A percentile compares a stretch with the other conserved stretches of the same genome.
These are phyloP conservation scores for Leucopsar rothschildi DNA, from an alignment of 2,113 vertebrate genomes.

Conservation along the genomic window DNA sequence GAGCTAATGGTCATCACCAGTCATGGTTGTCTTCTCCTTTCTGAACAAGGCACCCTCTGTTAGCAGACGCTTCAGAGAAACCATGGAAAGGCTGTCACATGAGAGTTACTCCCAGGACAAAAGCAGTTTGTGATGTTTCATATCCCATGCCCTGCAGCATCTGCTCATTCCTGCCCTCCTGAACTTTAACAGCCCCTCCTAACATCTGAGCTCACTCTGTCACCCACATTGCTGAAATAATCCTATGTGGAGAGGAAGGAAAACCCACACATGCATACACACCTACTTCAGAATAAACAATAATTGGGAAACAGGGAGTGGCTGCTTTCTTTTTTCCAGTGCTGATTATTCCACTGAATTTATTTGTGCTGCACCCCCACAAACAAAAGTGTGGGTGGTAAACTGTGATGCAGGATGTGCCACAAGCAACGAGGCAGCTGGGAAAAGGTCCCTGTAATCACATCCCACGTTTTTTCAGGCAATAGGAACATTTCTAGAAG, in stretches of 20 bases:
- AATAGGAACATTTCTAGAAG: not conserved
- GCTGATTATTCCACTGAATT: not conserved
- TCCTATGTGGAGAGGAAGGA: not conserved
- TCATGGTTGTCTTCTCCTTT: not conserved
- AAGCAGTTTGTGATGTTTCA: not conserved
- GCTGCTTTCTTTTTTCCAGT: not conserved
- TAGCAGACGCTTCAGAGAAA: not conserved
- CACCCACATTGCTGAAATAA: not conserved
- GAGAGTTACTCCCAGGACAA: not conserved
- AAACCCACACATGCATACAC: fast-evolving
- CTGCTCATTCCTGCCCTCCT: not conserved
- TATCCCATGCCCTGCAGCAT: not conserved
- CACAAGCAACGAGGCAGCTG: not conserved
- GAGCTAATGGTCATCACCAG: not conserved
- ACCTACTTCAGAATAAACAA: not conserved
- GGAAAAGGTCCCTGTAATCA: not conserved
- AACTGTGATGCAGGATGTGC: not conserved
- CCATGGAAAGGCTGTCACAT: not conserved
- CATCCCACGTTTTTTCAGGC: not conserved
- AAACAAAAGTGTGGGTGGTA: not conserved
- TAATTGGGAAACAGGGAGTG: not conserved
- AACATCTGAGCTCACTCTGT: not conserved
- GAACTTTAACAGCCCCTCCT: not conserved
- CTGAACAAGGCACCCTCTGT: not conserved
- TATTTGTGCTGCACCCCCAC: not conserved